phyloP scores from a whole-genome alignment of 2,888 invertebrate genomes.

The Archips xylosteana region DNA sequence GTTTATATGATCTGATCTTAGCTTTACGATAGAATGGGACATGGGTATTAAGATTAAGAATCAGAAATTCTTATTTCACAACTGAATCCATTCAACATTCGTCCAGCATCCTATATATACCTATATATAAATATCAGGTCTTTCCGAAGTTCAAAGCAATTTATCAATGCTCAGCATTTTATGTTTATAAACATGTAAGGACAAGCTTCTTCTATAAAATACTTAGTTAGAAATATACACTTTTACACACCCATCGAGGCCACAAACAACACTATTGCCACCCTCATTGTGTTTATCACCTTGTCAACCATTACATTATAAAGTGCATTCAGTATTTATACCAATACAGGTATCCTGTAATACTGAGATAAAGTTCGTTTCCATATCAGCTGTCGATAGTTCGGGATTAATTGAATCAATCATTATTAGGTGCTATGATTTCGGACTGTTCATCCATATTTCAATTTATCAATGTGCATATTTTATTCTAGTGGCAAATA shows the following conservation, averaged over 20 bases:
- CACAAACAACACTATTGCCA: conserved; percentile 2
- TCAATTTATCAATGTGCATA: neutral
- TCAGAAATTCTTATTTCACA: no score
- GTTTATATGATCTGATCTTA: no score
- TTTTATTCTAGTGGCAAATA: neutral
- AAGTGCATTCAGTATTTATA: conserved; percentile 10
- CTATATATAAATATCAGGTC: no score
- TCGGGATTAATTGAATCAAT: conserved; percentile 5
- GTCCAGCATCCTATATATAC: no score
- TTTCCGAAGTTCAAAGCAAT: no score
- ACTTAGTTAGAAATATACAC: neutral
- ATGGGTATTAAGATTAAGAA: no score
- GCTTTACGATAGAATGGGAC: no score
- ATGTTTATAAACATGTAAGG: no score
- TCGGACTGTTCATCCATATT: neutral
- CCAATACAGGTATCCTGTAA: neutral
- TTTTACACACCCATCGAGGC: conserved; percentile 12
- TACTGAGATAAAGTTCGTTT: neutral
- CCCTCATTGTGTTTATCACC: neutral
- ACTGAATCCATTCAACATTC: no score
- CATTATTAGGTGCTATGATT: neutral
- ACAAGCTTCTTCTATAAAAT: no score
- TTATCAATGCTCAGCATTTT: no score
- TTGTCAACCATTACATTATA: neutral
- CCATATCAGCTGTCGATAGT: conserved; percentile 10